phyloP scores from a whole-genome alignment of 1,140 invertebrate species.

The Yoshiicerus persimilis region DNA sequence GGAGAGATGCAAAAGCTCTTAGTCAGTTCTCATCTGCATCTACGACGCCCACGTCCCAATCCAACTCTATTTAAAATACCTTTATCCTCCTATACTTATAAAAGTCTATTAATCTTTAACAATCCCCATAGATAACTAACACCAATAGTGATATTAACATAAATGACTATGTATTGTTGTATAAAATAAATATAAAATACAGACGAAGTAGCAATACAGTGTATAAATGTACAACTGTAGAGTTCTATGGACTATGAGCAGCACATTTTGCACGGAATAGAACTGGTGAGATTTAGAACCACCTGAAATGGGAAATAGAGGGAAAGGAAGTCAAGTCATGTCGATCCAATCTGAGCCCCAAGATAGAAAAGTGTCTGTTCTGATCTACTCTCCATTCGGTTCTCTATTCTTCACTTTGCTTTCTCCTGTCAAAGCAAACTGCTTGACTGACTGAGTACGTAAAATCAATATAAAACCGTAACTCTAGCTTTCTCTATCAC shows the following conservation, averaged over 20 bases:
- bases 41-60: background rate
- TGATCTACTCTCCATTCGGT: background rate
- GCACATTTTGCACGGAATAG: background rate
- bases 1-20: background rate
- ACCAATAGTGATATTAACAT: background rate
- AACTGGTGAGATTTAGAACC: background rate
- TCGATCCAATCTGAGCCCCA: slow-evolving; percentile 5
- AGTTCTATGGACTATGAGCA: background rate
- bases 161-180: background rate
- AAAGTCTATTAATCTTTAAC: background rate
- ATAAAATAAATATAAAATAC: background rate
- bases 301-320: background rate
- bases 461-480: slow-evolving; percentile 24
- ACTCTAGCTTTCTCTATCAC: background rate
- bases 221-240: too few species aligned
- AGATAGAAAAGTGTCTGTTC: background rate
- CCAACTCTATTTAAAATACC: background rate
- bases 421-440: background rate
- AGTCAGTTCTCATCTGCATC: background rate
- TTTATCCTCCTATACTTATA: background rate
- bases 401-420: background rate
- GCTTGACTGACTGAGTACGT: slow-evolving; percentile 13
- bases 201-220: background rate
- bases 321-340: slow-evolving; percentile 1
- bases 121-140: too few species aligned